Percentiles rank a stretch among this genome's conserved stretches.
phyloP scores from a whole-genome alignment of 2,113 vertebrate species.

The Sylvia atricapilla region DNA sequence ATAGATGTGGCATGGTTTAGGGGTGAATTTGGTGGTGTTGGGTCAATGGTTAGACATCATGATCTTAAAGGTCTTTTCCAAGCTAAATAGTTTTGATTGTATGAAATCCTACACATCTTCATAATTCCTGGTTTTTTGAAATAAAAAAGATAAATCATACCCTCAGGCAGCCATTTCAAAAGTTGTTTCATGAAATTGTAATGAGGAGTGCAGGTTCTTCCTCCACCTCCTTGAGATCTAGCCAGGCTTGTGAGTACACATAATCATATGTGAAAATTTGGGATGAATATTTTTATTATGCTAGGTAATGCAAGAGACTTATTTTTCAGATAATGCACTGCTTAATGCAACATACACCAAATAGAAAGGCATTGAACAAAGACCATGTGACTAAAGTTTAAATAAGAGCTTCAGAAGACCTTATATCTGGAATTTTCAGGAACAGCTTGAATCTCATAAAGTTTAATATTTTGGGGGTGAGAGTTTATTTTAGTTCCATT shows the following conservation, averaged over 20 bases:
- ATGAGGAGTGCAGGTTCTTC: not conserved
- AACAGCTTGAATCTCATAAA: not conserved
- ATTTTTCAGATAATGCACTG: not conserved
- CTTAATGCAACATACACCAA: not conserved
- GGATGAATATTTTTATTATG: not conserved
- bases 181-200: not conserved
- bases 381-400: rapidly evolving
- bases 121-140: not conserved
- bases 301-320: not conserved
- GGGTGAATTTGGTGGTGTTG: not conserved
- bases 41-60: not conserved
- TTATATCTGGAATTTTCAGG: not conserved
- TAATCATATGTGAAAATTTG: not conserved
- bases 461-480: not conserved
- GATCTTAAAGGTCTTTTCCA: not conserved
- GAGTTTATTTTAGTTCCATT: not conserved
- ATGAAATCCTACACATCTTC: not conserved
- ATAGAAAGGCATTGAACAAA: not conserved
- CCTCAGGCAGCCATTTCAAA: not conserved
- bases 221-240: not conserved
- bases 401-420: not conserved
- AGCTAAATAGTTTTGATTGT: not conserved
- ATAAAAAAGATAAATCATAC: not conserved
- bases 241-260: not conserved
- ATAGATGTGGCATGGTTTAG: rapidly evolving